A percentile compares a stretch with the other conserved stretches of the same genome.
phyloP scores from a whole-genome alignment of 2,888 invertebrate genomes.

The Hybos culiciformis region DNA sequence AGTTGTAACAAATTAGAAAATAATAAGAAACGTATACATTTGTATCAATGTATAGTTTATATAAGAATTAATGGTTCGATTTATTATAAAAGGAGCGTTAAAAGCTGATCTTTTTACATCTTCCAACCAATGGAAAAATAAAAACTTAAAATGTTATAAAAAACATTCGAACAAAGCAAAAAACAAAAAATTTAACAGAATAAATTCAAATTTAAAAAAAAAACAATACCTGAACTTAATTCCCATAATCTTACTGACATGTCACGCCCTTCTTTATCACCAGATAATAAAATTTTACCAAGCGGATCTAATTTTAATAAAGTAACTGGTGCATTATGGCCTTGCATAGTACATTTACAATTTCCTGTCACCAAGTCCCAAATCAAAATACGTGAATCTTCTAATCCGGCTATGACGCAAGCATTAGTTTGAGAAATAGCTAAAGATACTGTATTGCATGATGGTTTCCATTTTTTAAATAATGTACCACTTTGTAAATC shows the following conservation, averaged over 20 bases:
- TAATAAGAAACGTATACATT: too few species aligned
- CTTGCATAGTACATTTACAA: slow-evolving; percentile 60
- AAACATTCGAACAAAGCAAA: neutral
- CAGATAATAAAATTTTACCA: slow-evolving; percentile 60
- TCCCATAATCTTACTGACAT: slow-evolving; percentile 71
- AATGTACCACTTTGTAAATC: slow-evolving; percentile 80
- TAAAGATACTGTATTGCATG: slow-evolving; percentile 67
- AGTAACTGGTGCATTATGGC: slow-evolving; percentile 67
- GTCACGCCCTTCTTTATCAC: slow-evolving; percentile 57
- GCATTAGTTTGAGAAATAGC: slow-evolving; percentile 73
- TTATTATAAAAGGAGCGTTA: too few species aligned
- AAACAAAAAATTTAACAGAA: neutral
- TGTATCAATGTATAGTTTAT: too few species aligned
- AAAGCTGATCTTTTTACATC: too few species aligned
- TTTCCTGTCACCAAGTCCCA: slow-evolving; percentile 80
- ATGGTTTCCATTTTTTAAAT: slow-evolving; percentile 86
- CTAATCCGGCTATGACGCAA: slow-evolving; percentile 70
- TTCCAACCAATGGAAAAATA: too few species aligned
- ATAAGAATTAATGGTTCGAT: too few species aligned
- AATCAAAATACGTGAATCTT: slow-evolving; percentile 67
- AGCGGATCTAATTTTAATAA: slow-evolving; percentile 56
- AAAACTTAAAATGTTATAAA: slow-evolving; percentile 2
- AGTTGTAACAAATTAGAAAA: too few species aligned
- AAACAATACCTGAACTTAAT: slow-evolving; percentile 49
- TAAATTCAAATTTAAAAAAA: neutral